Evolutionary conservation across 2,797 vertebrate species (phyloP).

Genomic region (Oreochromis mossambicus): DNA sequence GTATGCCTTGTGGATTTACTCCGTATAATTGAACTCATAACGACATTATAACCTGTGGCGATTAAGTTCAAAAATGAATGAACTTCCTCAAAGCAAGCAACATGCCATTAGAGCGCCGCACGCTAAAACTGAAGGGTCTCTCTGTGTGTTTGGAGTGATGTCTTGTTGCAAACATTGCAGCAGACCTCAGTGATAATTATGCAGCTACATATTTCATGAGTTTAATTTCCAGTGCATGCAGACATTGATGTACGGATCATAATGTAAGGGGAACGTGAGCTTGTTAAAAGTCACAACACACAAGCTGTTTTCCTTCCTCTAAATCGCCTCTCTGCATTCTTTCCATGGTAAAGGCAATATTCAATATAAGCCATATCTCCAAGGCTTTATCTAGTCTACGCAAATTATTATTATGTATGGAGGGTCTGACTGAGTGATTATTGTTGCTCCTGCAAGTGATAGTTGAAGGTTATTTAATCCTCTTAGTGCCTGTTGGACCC

Average conservation of each 20-base stretch:
- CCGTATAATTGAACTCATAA: constrained; percentile 44
- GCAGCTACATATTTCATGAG: constrained; percentile 9
- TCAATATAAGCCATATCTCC: constrained; percentile 4
- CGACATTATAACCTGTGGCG: constrained; percentile 29
- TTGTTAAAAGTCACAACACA: background rate
- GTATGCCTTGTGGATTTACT: constrained; percentile 33
- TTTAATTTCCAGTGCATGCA: constrained; percentile 22
- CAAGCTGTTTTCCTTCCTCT: background rate
- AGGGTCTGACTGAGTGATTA: constrained; percentile 26
- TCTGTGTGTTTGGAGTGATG: background rate
- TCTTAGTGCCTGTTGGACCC: constrained; percentile 24
- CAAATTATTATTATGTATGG: constrained; percentile 27
- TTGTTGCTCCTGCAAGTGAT: constrained; percentile 24
- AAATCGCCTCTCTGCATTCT: background rate
- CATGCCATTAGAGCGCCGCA: background rate
- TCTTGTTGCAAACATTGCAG: constrained; percentile 7
- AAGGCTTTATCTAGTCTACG: constrained; percentile 15
- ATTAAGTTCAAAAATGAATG: constrained; percentile 47
- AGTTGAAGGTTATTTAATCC: constrained; percentile 60
- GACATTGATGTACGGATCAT: constrained; percentile 20
- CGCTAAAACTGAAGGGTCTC: background rate
- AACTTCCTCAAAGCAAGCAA: constrained; percentile 27
- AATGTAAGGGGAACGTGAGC: background rate
- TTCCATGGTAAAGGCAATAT: background rate
- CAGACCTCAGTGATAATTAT: background rate